Percentiles rank a stretch among this genome's conserved stretches.
phyloP scores from a whole-genome alignment of 2,797 vertebrate species.

The Sphenopsis melanotis region DNA sequence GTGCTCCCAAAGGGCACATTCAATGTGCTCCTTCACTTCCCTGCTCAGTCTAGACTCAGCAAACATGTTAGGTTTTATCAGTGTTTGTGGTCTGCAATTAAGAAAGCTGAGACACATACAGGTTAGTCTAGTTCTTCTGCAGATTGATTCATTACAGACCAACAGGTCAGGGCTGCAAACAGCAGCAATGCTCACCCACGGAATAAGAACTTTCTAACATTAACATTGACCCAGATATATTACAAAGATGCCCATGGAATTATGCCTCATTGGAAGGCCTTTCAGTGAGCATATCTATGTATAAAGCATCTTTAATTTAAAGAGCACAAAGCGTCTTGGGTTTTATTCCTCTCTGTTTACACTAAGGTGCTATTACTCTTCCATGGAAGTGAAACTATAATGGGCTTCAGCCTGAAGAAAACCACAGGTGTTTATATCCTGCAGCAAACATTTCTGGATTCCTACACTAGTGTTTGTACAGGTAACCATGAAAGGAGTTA shows the following conservation, averaged over 20 bases:
- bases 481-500: not conserved
- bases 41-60: constrained; percentile 28
- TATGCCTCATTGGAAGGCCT: not conserved
- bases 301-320: constrained; percentile 12
- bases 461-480: not conserved
- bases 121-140: not conserved
- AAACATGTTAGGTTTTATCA: constrained; percentile 15
- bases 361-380: not conserved
- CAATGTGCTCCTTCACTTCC: not conserved
- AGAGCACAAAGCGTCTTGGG: not conserved
- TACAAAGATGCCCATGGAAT: not conserved
- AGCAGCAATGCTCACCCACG: not conserved
- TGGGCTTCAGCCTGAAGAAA: not conserved
- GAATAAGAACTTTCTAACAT: constrained; percentile 28
- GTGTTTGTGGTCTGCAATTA: not conserved
- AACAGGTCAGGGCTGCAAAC: not conserved
- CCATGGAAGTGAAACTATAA: not conserved
- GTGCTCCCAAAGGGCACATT: not conserved
- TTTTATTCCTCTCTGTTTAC: not conserved
- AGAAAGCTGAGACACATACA: constrained; percentile 8
- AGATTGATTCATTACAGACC: not conserved
- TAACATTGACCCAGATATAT: not conserved
- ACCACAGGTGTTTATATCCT: not conserved
- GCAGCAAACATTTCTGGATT: constrained; percentile 1
- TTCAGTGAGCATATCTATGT: not conserved